Evolutionary conservation across 23 tunicate species (phyloP).

Genomic region (Diplosoma virens): DNA sequence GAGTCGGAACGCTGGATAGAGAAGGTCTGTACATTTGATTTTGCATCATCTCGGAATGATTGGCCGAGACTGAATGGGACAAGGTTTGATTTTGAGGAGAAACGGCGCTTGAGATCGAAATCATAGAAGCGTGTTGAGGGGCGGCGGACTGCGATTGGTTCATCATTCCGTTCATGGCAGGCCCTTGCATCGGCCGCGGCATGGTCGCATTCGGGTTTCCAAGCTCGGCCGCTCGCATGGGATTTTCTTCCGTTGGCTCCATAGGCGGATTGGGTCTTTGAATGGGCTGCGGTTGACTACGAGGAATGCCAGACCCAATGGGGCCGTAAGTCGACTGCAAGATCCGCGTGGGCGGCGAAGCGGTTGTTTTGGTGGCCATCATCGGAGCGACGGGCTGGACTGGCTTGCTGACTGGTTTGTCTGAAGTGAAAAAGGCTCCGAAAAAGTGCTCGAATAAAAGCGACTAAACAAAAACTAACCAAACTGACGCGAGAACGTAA

Average conservation of each 20-base stretch:
- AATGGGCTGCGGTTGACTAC: neutral
- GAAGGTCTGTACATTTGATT: neutral
- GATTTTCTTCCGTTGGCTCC: neutral
- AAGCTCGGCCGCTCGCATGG: neutral
- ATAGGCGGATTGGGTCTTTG: conserved; percentile 3
- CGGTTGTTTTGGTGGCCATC: conserved; percentile 62
- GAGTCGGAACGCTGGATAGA: neutral
- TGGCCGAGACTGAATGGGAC: neutral
- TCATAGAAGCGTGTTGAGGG: neutral
- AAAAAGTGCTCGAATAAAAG: neutral
- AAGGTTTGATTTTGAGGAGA: conserved; percentile 8
- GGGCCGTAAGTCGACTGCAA: conserved; percentile 27
- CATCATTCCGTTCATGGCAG: conserved; percentile 15
- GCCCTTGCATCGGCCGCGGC: neutral
- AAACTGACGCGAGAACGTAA: conserved; percentile 29
- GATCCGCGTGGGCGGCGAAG: conserved; percentile 32
- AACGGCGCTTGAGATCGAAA: neutral
- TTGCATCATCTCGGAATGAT: neutral
- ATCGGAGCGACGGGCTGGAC: conserved; percentile 91
- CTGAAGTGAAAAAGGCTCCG: conserved; percentile 26
- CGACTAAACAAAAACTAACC: conserved; percentile 5
- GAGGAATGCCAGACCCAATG: conserved; percentile 40
- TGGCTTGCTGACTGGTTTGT: conserved; percentile 47
- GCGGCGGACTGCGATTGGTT: neutral
- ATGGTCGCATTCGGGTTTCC: neutral